phyloP scores from a whole-genome alignment of 2,113 vertebrate species.

The Odocoileus hemionus region DNA sequence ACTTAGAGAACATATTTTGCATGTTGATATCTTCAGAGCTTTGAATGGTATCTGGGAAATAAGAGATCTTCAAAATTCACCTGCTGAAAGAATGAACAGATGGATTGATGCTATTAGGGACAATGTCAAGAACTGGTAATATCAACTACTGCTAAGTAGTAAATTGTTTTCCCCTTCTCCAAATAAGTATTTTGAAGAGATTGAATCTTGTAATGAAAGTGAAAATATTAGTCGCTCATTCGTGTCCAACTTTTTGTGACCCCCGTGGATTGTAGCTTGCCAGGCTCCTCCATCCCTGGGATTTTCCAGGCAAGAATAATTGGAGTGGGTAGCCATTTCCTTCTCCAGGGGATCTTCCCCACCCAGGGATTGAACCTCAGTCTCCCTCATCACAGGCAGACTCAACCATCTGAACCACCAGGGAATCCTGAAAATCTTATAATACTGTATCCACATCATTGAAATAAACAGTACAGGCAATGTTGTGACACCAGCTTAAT shows the following conservation, averaged over 20 bases:
- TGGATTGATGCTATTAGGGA: not conserved
- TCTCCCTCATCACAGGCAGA: not conserved
- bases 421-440: not conserved
- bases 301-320: not conserved
- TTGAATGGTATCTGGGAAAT: not conserved
- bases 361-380: fast-evolving
- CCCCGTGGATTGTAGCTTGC: not conserved
- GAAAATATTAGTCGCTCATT: not conserved
- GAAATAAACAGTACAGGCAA: not conserved
- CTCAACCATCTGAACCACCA: not conserved
- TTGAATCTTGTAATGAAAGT: not conserved
- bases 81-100: not conserved
- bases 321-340: not conserved
- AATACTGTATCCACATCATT: not conserved
- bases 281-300: not conserved
- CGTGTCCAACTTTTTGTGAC: not conserved
- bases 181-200: not conserved
- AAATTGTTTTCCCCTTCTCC: not conserved
- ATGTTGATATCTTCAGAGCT: not conserved
- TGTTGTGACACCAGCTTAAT: not conserved
- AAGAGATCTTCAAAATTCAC: not conserved
- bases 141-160: not conserved
- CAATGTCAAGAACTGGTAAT: not conserved
- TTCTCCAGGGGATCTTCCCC: not conserved
- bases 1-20: not conserved